Conservation (phyloP, 2,113 vertebrate genomes). For the Melanocharis versteri region DNA sequence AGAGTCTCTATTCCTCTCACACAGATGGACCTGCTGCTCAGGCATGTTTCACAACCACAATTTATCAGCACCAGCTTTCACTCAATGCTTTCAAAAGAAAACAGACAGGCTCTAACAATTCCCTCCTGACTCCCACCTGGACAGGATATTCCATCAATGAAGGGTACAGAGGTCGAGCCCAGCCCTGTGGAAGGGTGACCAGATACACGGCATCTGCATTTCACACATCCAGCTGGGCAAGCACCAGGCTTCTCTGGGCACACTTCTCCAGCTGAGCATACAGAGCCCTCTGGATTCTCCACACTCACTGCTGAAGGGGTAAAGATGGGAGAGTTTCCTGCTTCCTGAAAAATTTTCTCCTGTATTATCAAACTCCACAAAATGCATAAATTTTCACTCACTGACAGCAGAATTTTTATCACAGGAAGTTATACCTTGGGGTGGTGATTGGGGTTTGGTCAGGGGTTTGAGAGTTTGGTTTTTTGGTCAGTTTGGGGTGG, state of each 20-base stretch:
- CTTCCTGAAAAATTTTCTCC: not conserved
- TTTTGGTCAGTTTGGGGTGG: not conserved
- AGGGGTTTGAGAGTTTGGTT: accelerated
- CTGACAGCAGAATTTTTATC: not conserved
- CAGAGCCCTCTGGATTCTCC: not conserved
- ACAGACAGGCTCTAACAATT: not conserved
- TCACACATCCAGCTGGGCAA: not conserved
- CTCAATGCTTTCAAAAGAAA: not conserved
- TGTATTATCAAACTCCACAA: not conserved
- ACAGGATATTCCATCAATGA: not conserved
- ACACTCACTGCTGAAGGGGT: not conserved
- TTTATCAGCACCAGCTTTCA: not conserved
- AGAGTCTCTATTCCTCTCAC: not conserved
- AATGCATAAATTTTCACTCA: not conserved
- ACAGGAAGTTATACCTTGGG: not conserved
- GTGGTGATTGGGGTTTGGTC: not conserved
- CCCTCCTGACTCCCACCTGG: not conserved
- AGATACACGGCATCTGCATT: not conserved
- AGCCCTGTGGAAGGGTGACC: not conserved
- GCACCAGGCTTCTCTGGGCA: not conserved
- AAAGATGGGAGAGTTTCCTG: not conserved
- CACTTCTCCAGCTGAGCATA: accelerated
- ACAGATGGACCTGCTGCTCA: not conserved
- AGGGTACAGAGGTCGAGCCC: not conserved
- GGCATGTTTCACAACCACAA: not conserved